Evolutionary conservation across 2,113 vertebrate species (phyloP).

Genomic region (Thymallus thymallus): DNA sequence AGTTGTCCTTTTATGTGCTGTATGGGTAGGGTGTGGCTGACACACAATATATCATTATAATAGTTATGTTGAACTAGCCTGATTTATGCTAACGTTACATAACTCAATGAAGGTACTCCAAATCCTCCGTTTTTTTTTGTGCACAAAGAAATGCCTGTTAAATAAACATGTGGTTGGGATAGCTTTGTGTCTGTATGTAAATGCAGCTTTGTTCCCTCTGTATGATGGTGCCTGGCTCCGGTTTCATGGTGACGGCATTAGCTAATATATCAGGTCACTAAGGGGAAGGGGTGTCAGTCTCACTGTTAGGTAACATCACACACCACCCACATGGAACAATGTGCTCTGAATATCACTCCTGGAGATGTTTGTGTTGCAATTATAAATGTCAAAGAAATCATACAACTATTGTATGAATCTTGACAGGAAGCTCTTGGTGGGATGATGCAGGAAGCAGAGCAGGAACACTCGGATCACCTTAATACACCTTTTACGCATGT

Average conservation of each 20-base stretch:
- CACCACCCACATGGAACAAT: slow-evolving; percentile 44
- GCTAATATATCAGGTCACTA: slow-evolving; percentile 12
- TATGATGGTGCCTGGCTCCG: slow-evolving; percentile 20
- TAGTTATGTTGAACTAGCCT: slow-evolving; percentile 6
- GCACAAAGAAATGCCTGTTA: slow-evolving; percentile 7
- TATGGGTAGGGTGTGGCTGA: slow-evolving; percentile 53
- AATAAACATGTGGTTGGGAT: slow-evolving; percentile 31
- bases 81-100: slow-evolving; percentile 21
- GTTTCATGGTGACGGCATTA: slow-evolving; percentile 45
- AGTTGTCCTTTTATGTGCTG: slow-evolving; percentile 40
- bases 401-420: slow-evolving; percentile 9
- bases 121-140: slow-evolving; percentile 39
- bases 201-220: no score
- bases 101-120: neutral
- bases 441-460: neutral
- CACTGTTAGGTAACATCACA: slow-evolving; percentile 30
- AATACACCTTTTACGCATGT: neutral
- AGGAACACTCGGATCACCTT: no score
- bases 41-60: slow-evolving; percentile 45
- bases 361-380: slow-evolving; percentile 39
- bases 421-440: neutral
- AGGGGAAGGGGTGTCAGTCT: slow-evolving; percentile 37
- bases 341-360: slow-evolving; percentile 22
- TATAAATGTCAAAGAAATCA: neutral
- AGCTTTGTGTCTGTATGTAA: slow-evolving; percentile 21